Base-by-base conservation (phyloP, 2,797 vertebrate species). In the Cuculus canorus region DNA sequence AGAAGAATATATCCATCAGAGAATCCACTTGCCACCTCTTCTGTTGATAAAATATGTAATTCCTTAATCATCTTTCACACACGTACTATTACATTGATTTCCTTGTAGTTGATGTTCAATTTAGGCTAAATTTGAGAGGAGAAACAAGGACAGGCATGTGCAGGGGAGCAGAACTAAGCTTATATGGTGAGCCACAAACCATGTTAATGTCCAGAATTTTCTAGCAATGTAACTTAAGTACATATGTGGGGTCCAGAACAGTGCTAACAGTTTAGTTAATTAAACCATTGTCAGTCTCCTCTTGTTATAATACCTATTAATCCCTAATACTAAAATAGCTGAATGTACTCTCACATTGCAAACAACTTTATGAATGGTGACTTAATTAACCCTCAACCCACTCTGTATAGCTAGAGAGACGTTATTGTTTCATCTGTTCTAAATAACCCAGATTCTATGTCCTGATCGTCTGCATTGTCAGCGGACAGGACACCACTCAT, bases 11-110 rank as follows among this genome's bases (percentile, higher is more conserved):
- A 71, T 82, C 89, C 30, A 72, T 78, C 66, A 77, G n/a, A 83
- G 41, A 68, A 92, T 82, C 88, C 39, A 82, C 59, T 88, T 79
- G 54, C 71, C 54, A 0, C 52, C 56, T 95, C 75, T 78, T 95
- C 83, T 90, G 57, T 85, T 92, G 68, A 68, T 93, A 88, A 86
- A 88, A 61, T 87, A 82, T 1, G 23, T 86, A 57, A 79, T 84
- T 94, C 64, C 47, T 78, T 52, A 61, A 45, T 64, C 53, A 35
- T 82, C 56, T 52, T 80, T 95, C 64, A 52, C 39, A 71, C 8
- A 16, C 2, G 0, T 59, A 52, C 54, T 52, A 10, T 88, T 79
- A 37, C 30, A 45, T 9, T 61, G 80, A 88, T 94, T 90, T 93
- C 41, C 21, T 57, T 52, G 53, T 28, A 54, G 27, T 28, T 72